Evolutionary conservation across 2,888 invertebrate genomes (phyloP).

Genomic region (Deilephila elpenor): DNA sequence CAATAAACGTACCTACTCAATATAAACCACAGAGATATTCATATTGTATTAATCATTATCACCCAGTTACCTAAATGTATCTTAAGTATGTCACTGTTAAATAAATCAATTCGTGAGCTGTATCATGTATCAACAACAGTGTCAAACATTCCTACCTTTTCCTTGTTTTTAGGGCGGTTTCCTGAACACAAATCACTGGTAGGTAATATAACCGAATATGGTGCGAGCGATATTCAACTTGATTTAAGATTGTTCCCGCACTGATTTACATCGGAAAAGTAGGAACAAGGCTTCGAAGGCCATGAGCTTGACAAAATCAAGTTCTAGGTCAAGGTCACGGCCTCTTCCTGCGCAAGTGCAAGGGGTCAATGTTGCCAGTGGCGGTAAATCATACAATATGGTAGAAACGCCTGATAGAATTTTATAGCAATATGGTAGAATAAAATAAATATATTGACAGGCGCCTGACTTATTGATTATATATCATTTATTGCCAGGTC

Average conservation of each 20-base stretch:
- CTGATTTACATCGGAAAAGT: slow-evolving; percentile 18
- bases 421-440: slow-evolving; percentile 12
- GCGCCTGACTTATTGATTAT: neutral
- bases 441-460: neutral
- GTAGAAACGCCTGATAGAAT: slow-evolving; percentile 24
- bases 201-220: neutral
- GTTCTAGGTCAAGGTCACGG: slow-evolving; percentile 66
- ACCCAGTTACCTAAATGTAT: neutral
- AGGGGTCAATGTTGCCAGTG: slow-evolving; percentile 41
- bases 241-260: neutral
- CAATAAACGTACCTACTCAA: too few relatives aligned
- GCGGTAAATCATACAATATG: neutral
- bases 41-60: too few relatives aligned
- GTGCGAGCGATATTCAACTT: neutral
- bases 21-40: too few relatives aligned
- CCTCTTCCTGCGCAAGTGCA: slow-evolving; percentile 49
- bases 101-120: neutral
- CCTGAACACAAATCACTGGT: neutral
- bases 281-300: slow-evolving; percentile 14
- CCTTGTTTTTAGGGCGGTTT: neutral
- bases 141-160: neutral
- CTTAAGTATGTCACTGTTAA: neutral
- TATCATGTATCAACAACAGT: neutral
- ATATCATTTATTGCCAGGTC: neutral
- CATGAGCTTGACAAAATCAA: slow-evolving; percentile 51